A percentile compares a stretch with the other conserved stretches of the same genome.
Conservation (phyloP, 1,140 invertebrate species). For the Mizuhopecten yessoensis region DNA sequence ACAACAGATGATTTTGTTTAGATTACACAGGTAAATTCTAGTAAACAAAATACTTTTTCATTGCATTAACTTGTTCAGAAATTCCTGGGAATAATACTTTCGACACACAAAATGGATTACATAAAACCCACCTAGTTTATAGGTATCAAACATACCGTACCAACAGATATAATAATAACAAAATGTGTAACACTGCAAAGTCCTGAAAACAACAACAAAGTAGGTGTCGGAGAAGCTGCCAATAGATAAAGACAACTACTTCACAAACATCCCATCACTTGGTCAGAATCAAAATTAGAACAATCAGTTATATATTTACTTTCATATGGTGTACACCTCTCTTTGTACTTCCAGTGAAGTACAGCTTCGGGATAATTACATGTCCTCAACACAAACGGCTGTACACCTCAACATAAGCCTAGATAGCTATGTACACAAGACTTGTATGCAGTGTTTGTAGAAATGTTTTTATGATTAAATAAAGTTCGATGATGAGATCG, state of each 20-base stretch:
- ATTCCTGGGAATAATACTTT: neutral
- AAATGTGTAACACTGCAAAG: neutral
- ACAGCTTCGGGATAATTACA: too few relatives aligned
- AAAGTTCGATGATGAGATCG: too few relatives aligned
- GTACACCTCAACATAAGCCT: too few relatives aligned
- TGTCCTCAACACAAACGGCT: too few relatives aligned
- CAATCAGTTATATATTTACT: too few relatives aligned
- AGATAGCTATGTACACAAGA: too few relatives aligned
- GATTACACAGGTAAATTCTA: too few relatives aligned
- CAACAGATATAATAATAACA: neutral
- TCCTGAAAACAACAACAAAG: slow-evolving; percentile 13
- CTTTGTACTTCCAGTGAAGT: too few relatives aligned
- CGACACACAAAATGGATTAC: neutral
- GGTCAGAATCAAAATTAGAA: neutral
- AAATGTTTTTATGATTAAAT: too few relatives aligned
- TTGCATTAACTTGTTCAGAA: neutral
- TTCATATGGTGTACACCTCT: too few relatives aligned
- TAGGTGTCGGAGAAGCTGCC: neutral
- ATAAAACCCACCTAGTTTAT: neutral
- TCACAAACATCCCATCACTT: neutral
- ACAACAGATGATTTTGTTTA: too few relatives aligned
- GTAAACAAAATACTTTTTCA: neutral
- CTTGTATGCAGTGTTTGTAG: too few relatives aligned
- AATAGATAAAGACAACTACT: neutral
- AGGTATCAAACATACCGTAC: neutral